Conservation (phyloP, 2,888 invertebrate species). For the Geophilus truncorum region DNA sequence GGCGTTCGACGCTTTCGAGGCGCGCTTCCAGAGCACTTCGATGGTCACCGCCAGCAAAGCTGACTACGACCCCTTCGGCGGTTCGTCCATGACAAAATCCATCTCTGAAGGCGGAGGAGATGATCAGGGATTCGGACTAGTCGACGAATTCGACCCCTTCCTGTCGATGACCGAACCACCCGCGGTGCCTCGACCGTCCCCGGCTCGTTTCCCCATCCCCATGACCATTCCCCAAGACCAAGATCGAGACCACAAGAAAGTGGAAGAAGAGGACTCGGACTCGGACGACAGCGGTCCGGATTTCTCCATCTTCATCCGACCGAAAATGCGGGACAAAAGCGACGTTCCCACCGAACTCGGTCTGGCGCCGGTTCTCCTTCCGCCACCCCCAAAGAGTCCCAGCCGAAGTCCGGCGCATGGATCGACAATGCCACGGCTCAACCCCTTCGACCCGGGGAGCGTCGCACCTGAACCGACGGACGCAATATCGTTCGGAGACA, state of each 20-base stretch:
- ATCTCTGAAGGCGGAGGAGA: too few species aligned
- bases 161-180: slow-evolving; percentile 72
- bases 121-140: slow-evolving; percentile 62
- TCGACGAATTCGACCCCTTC: slow-evolving; percentile 54
- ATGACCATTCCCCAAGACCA: background rate
- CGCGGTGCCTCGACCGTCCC: slow-evolving; percentile 61
- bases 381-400: slow-evolving; percentile 61
- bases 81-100: slow-evolving; percentile 54
- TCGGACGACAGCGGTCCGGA: slow-evolving; percentile 67
- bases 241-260: too few species aligned
- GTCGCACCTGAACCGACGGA: too few species aligned
- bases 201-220: slow-evolving; percentile 51
- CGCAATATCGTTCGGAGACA: background rate
- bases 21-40: slow-evolving; percentile 72
- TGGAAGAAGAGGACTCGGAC: slow-evolving; percentile 54
- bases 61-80: slow-evolving; percentile 54
- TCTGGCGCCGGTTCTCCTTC: slow-evolving; percentile 63
- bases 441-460: slow-evolving; percentile 48
- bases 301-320: slow-evolving; percentile 70
- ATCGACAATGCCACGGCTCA: slow-evolving; percentile 44
- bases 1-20: slow-evolving; percentile 81
- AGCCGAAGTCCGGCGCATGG: slow-evolving; percentile 48
- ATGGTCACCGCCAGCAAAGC: slow-evolving; percentile 38
- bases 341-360: slow-evolving; percentile 38
- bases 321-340: slow-evolving; percentile 41